Evolutionary conservation across 1,140 invertebrate genomes (phyloP), one percentile per base, ranked within the genome.

Genomic region (Dreissena rostriformis): DNA sequence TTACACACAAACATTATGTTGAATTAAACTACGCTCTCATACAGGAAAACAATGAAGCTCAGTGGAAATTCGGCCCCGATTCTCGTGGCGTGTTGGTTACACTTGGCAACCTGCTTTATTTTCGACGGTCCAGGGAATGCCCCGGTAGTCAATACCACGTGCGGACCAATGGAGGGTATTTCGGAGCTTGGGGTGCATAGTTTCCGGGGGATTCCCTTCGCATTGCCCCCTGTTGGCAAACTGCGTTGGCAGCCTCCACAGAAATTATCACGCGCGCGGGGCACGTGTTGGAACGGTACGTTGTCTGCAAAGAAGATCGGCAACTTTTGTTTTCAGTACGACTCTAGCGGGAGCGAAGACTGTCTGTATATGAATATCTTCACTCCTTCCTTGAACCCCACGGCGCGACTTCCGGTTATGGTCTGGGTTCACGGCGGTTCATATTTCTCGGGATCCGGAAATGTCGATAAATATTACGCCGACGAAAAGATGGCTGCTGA

Each of bases 281-380:
- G 63, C 17, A 82, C 68, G 12, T 74, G 71, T 22, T 73, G 79
- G 71, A 73, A 72, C 14, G 79, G 70, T 22, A 28, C 57, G 28
- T 52, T 74, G 19, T n/a, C n/a, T 26, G 79, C 53, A 7, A 72
- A 77, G 22, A 49, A 57, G 17, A 67, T 57, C 22, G 72, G 19
- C 17, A 67, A 67, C n/a, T 52, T 52, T 55, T 76, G 74, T 52
- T 70, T 39, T 29, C 71, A 83, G 49, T 53, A 55, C 17, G 29
- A 68, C 29, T 68, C 15, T 22, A 72, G n/a, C n/a, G 73, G 53
- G 73, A 84, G 29, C 81, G 91, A 92, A 70, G 91, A 92, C 52
- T 92, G 91, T 81, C 82, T 92, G 14, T 91, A 88, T 51, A 55
- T 92, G 14, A 92, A 91, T 70, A 85, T 92, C 10, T 92, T 86